Conservation (phyloP, 2,888 invertebrate genomes). For the Drosophila conformis region DNA sequence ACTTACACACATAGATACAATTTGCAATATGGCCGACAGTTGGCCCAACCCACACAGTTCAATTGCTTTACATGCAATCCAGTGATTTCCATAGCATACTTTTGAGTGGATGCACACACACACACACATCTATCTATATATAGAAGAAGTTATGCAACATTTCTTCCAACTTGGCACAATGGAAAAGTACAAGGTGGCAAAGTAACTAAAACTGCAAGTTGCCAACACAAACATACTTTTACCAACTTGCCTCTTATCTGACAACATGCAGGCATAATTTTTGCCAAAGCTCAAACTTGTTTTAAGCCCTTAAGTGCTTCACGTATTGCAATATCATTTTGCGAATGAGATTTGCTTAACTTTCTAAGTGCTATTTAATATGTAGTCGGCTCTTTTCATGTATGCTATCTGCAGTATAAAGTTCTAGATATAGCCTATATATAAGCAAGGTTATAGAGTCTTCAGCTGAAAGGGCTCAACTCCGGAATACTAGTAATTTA, state of each 20-base stretch:
- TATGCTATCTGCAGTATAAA: neutral
- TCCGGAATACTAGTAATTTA: neutral
- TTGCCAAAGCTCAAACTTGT: slow-evolving; percentile 28
- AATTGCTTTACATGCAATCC: slow-evolving; percentile 64
- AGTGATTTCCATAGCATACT: slow-evolving; percentile 63
- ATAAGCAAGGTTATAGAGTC: neutral
- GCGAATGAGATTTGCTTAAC: slow-evolving; percentile 6
- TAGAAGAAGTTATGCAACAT: slow-evolving; percentile 55
- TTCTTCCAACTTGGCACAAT: neutral
- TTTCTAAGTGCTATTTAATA: neutral
- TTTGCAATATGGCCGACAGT: slow-evolving; percentile 35
- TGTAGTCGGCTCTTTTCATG: neutral
- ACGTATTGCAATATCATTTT: neutral
- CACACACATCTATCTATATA: neutral
- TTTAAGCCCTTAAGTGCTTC: slow-evolving; percentile 25
- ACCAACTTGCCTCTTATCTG: slow-evolving; percentile 51
- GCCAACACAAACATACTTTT: slow-evolving; percentile 35
- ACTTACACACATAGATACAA: slow-evolving; percentile 16
- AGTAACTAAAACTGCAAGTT: slow-evolving; percentile 36
- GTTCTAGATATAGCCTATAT: neutral
- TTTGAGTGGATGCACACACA: slow-evolving; percentile 34
- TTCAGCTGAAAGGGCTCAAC: neutral
- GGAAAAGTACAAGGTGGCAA: slow-evolving; percentile 14
- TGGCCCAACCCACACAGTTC: slow-evolving; percentile 33
- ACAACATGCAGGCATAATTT: slow-evolving; percentile 53